These are phyloP conservation scores for Lasioglossum figueresi DNA, from an alignment of 2,888 invertebrate species.

Conservation along the genomic window DNA sequence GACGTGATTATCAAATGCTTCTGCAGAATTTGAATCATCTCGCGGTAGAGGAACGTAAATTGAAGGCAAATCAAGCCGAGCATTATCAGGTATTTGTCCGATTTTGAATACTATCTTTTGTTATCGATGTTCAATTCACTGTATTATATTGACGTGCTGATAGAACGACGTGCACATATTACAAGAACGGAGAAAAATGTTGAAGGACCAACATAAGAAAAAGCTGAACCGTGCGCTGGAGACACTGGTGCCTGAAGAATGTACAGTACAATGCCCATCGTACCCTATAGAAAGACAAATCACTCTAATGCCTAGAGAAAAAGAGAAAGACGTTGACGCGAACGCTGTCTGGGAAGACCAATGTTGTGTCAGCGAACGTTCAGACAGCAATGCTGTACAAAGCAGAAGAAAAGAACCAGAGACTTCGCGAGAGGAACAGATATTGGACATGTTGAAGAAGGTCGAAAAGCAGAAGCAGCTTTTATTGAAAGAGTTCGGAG, in stretches of 20 bases:
- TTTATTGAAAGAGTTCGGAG: conserved; percentile 78
- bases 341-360: conserved; percentile 67
- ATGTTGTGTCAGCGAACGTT: conserved; percentile 25
- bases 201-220: conserved; percentile 47
- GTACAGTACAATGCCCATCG: neutral
- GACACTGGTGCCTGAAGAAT: conserved; percentile 58
- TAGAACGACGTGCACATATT: conserved; percentile 54
- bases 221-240: conserved; percentile 85
- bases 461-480: conserved; percentile 79
- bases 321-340: conserved; percentile 23
- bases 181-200: conserved; percentile 45
- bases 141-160: neutral
- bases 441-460: conserved; percentile 79
- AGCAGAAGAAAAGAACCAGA: conserved; percentile 57
- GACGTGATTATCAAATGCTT: conserved; percentile 78
- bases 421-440: conserved; percentile 76
- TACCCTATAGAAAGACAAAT: conserved; percentile 68
- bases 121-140: neutral
- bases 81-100: conserved; percentile 62
- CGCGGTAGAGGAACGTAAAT: conserved; percentile 75
- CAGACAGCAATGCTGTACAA: conserved; percentile 27
- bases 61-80: conserved; percentile 74
- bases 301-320: conserved; percentile 68
- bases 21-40: conserved; percentile 76
- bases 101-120: neutral